phyloP scores from a whole-genome alignment of 2,113 vertebrate species.

The Ictalurus furcatus region DNA sequence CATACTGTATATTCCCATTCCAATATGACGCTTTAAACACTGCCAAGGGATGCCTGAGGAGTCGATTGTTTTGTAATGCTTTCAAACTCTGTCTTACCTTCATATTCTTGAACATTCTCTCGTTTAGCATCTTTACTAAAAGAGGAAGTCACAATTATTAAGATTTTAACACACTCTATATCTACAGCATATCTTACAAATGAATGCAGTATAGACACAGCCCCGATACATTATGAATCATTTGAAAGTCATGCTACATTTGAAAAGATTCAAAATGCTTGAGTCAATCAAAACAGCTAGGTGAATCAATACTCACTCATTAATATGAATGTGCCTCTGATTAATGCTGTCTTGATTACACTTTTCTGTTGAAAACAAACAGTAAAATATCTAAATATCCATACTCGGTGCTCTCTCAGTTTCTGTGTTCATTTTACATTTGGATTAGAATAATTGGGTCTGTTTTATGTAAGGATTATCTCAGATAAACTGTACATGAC shows the following conservation, averaged over 20 bases:
- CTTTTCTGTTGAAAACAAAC: conserved; percentile 50
- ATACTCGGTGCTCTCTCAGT: not conserved
- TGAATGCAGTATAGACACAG: not conserved
- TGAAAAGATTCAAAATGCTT: not conserved
- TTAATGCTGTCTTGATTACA: conserved; percentile 41
- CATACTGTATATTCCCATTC: not conserved
- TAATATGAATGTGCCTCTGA: conserved; percentile 52
- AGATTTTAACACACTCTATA: not conserved
- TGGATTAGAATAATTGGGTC: not conserved
- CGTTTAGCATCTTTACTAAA: conserved; percentile 60
- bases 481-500: conserved; percentile 10
- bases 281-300: not conserved
- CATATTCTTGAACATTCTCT: conserved; percentile 31
- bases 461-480: conserved; percentile 2
- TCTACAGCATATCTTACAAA: not conserved
- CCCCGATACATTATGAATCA: not conserved
- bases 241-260: not conserved
- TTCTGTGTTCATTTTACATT: not conserved
- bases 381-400: conserved; percentile 20
- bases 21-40: not conserved
- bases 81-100: conserved; percentile 51
- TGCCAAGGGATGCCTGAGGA: not conserved
- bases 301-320: conserved; percentile 53
- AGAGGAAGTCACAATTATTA: conserved; percentile 10
- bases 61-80: not conserved